Base-by-base conservation (phyloP, 2,888 invertebrate genomes). In the Melanotus villosus region DNA sequence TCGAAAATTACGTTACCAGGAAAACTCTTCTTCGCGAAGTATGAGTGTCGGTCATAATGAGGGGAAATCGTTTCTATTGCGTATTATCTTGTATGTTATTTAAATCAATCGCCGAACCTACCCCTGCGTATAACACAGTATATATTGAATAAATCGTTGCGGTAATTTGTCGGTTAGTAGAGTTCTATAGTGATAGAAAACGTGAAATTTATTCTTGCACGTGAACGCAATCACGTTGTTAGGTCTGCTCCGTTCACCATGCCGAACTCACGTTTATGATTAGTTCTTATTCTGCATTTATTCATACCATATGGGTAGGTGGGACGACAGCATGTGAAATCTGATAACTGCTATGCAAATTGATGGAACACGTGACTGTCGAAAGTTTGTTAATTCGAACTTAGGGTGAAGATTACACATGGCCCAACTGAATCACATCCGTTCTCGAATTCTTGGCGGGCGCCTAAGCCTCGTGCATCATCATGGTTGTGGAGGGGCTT, bases 371-470 rank as follows among this genome's bases (percentile, higher is more conserved):
- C 47, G 47, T 50, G 47, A 50, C 10, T 18, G 18, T 43, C n/a
- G 43, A 43, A 43, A 43, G 19, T 18, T 19, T 3, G 16, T 26
- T 47, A 26, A 23, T 59, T 47, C 41, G 32, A 60, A 45, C 34
- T 60, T 19, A 18, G 34, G 47, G 60, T 60, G 38, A 63, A 63
- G 30, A 52, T 52, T 66, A 59, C 56, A 68, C 62, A 71, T 71
- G 71, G 71, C 68, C 65, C 36, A 54, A 60, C 65, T 77, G 76
- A 75, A 71, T 76, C 77, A 77, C 72, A 75, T 77, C 76, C 77
- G 77, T 75, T 76, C 69, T 67, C 58, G 59, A 73, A 75, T 75
- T 75, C 75, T 73, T 76, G 70, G 72, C 71, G 74, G 72, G 71
- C 68, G 74, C 71, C 64, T 56, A 66, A 67, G 67, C 66, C 59